phyloP scores from a whole-genome alignment of 1,140 invertebrate genomes.

The Nasonia vitripennis region DNA sequence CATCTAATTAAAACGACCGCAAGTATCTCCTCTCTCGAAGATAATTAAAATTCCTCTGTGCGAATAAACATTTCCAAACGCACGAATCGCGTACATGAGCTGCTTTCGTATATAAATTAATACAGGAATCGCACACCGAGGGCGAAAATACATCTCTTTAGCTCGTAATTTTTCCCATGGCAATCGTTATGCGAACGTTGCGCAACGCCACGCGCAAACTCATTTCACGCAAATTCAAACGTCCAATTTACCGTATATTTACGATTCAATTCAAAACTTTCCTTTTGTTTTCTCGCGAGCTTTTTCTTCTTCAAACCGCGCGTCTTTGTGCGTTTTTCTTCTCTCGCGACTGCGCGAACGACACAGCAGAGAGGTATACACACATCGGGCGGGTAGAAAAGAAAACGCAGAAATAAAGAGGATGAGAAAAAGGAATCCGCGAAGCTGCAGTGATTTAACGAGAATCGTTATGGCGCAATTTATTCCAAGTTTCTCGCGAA shows the following conservation, averaged over 20 bases:
- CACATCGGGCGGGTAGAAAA: too few species aligned
- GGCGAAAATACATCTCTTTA: conserved; percentile 32
- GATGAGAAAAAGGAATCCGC: conserved; percentile 53
- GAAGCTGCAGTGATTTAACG: conserved; percentile 51
- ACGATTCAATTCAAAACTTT: conserved; percentile 53
- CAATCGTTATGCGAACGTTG: conserved; percentile 35
- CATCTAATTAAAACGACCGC: not conserved
- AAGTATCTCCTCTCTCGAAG: conserved; percentile 1
- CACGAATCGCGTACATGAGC: not conserved
- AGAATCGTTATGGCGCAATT: conserved; percentile 56
- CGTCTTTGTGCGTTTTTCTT: not conserved
- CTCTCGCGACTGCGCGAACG: conserved; percentile 23
- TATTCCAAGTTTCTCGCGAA: conserved; percentile 57
- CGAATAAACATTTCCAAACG: conserved; percentile 27
- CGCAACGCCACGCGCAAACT: conserved; percentile 37
- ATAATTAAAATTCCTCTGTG: conserved; percentile 15
- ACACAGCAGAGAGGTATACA: not conserved
- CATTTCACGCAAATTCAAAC: conserved; percentile 50
- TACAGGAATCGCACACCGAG: conserved; percentile 23
- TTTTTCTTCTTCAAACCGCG: conserved; percentile 11
- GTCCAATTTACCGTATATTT: conserved; percentile 53
- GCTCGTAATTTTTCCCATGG: conserved; percentile 41
- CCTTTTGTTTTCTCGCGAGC: conserved; percentile 39
- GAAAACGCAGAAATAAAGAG: conserved; percentile 48
- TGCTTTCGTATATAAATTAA: conserved; percentile 33